A percentile compares a stretch with the other conserved stretches of the same genome.
These are phyloP conservation scores for Acropternis orthonyx DNA, from an alignment of 2,797 vertebrate species.

Conservation along the genomic window DNA sequence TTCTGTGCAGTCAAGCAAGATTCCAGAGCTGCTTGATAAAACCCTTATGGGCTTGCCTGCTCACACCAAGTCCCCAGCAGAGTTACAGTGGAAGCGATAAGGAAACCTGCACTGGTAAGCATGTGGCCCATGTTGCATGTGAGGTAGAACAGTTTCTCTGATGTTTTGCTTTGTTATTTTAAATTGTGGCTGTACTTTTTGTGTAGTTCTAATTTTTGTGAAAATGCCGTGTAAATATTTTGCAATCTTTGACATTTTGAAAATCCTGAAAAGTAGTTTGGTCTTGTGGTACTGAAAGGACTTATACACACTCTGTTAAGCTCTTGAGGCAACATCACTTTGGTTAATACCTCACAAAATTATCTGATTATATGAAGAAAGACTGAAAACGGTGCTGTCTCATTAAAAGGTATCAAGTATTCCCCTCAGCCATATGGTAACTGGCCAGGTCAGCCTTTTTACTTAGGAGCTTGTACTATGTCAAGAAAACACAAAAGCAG, in stretches of 20 bases:
- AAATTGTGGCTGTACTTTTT: not conserved
- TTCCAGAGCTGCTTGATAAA: not conserved
- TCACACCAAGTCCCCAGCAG: not conserved
- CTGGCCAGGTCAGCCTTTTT: not conserved
- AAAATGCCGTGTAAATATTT: not conserved
- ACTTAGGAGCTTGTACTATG: not conserved
- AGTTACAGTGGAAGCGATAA: not conserved
- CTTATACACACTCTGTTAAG: not conserved
- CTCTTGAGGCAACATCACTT: not conserved
- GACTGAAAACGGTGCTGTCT: not conserved
- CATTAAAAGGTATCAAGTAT: not conserved
- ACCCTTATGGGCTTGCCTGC: not conserved
- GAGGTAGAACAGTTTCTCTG: not conserved
- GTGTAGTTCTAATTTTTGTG: not conserved
- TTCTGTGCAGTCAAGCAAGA: not conserved
- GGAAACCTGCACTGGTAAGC: not conserved
- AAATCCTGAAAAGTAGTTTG: not conserved
- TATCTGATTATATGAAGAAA: not conserved
- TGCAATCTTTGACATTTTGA: not conserved
- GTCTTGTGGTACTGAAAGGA: not conserved
- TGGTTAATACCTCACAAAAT: not conserved
- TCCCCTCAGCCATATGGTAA: not conserved
- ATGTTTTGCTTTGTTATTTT: not conserved
- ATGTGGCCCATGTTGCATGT: not conserved
- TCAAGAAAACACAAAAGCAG: not conserved